Conservation (phyloP, 2,113 vertebrate genomes). For the Recurvirostra avosetta region DNA sequence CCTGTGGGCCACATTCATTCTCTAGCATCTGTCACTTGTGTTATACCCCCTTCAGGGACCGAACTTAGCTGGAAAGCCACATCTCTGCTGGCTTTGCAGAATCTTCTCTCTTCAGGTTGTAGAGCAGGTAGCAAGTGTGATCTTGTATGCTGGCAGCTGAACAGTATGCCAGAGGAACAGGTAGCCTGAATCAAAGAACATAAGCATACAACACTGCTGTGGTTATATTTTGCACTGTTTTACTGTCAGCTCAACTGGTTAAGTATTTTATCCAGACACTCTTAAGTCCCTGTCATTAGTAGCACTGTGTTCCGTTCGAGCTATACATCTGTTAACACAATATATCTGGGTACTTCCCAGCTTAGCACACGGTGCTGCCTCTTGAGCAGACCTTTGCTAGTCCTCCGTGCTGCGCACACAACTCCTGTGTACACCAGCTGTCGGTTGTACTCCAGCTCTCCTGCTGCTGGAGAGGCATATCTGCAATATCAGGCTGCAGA, state of each 20-base stretch:
- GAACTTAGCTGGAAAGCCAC: neutral
- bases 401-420: neutral
- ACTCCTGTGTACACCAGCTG: neutral
- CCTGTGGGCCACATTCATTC: neutral
- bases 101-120: neutral
- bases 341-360: neutral
- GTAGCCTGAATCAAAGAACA: neutral
- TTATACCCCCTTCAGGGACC: neutral
- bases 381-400: neutral
- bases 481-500: neutral
- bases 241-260: neutral
- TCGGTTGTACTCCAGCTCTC: rapidly evolving
- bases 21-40: neutral
- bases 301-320: neutral
- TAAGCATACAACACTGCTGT: neutral
- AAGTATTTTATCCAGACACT: neutral
- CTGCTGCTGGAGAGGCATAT: neutral
- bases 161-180: neutral
- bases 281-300: neutral
- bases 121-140: neutral
- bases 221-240: neutral
- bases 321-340: neutral
- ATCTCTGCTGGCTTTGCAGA: neutral
- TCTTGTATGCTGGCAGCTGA: neutral
- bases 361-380: neutral